These are phyloP conservation scores for Spodoptera picta DNA, from an alignment of 2,888 invertebrate genomes.

Conservation along the genomic window DNA sequence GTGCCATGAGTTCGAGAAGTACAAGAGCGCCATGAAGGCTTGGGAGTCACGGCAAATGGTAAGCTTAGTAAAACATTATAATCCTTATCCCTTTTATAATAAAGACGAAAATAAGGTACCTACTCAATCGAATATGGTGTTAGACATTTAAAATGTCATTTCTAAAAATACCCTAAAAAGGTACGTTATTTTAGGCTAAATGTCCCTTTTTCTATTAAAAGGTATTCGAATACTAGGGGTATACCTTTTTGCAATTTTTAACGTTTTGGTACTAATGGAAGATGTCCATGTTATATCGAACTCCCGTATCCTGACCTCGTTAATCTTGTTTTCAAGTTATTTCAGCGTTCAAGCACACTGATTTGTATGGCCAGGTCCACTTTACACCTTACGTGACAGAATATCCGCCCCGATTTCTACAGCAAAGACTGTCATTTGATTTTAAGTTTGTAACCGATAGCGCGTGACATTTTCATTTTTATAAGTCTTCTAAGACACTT, in stretches of 20 bases:
- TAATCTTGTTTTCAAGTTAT: constrained; percentile 55
- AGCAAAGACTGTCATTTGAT: constrained; percentile 7
- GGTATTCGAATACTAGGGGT: constrained; percentile 16
- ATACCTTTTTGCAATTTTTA: constrained; percentile 37
- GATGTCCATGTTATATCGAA: constrained; percentile 44
- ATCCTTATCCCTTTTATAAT: not conserved
- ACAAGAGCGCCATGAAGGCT: constrained; percentile 90
- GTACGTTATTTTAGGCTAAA: not conserved
- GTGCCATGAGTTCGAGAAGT: constrained; percentile 92
- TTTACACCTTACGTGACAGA: constrained; percentile 22
- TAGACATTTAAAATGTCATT: not conserved
- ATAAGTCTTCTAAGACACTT: constrained; percentile 5
- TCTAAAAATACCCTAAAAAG: constrained; percentile 1
- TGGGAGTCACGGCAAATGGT: constrained; percentile 90
- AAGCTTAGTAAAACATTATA: constrained; percentile 54
- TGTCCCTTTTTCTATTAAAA: constrained; percentile 6
- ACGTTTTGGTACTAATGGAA: constrained; percentile 50
- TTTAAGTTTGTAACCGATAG: constrained; percentile 16
- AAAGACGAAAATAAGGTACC: too few relatives aligned
- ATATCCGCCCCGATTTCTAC: constrained; percentile 6
- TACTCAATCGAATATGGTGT: too few relatives aligned
- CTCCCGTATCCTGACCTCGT: constrained; percentile 43
- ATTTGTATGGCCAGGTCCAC: constrained; percentile 41
- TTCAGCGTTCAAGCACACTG: constrained; percentile 44
- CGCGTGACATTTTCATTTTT: constrained; percentile 15